Conservation (phyloP, 2,888 invertebrate genomes). For the Peribatodes rhomboidaria region DNA sequence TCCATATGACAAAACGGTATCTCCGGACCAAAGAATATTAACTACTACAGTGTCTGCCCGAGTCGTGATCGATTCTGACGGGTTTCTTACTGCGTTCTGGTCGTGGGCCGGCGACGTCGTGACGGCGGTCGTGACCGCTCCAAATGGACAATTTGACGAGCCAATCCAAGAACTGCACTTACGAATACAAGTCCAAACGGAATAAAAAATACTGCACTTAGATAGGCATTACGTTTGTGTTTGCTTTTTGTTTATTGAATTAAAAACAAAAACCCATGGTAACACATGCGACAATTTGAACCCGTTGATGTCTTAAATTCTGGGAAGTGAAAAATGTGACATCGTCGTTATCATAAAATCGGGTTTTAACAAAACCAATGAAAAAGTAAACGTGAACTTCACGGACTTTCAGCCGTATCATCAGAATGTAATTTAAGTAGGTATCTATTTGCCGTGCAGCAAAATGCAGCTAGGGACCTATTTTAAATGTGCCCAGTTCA, state of each 20-base stretch:
- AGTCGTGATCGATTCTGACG: slow-evolving; percentile 59
- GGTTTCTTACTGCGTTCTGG: slow-evolving; percentile 50
- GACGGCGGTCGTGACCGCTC: slow-evolving; percentile 48
- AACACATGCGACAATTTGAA: not conserved
- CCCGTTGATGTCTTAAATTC: too few species aligned
- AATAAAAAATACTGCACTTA: slow-evolving; percentile 23
- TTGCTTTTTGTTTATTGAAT: not conserved
- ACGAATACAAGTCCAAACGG: slow-evolving; percentile 26
- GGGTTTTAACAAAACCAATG: not conserved
- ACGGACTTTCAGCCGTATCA: not conserved
- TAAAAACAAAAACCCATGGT: not conserved
- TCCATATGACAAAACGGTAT: slow-evolving; percentile 65
- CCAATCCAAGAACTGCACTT: slow-evolving; percentile 43
- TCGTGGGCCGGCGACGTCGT: slow-evolving; percentile 46
- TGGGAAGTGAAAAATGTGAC: too few species aligned
- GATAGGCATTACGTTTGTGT: not conserved
- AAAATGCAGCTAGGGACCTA: slow-evolving; percentile 2
- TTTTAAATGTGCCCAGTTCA: slow-evolving; percentile 7
- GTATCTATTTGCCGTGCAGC: not conserved
- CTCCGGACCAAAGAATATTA: slow-evolving; percentile 9
- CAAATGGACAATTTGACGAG: slow-evolving; percentile 46
- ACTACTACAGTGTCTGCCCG: slow-evolving; percentile 20
- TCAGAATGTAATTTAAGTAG: not conserved
- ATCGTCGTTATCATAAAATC: not conserved
- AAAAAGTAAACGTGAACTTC: too few species aligned